These are phyloP conservation scores for Paraescarpia echinospica DNA, from an alignment of 1,140 invertebrate genomes.

Conservation along the genomic window DNA sequence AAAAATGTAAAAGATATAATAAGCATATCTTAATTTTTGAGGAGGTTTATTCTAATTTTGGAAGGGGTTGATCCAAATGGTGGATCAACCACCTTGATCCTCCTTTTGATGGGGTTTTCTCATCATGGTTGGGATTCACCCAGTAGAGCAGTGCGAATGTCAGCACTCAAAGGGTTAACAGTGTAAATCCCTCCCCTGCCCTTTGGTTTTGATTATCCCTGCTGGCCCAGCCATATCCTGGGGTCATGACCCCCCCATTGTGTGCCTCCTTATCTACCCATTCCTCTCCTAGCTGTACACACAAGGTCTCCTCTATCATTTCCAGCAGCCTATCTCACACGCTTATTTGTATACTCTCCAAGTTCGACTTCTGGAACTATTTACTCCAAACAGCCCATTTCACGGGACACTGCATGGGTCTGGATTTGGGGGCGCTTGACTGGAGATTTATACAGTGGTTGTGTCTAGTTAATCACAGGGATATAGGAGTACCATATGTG, in stretches of 20 bases:
- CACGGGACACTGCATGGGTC: neutral
- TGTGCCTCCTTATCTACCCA: neutral
- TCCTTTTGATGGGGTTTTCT: neutral
- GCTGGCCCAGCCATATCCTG: neutral
- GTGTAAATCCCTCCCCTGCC: neutral
- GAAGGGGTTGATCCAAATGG: too few species aligned
- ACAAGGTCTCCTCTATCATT: neutral
- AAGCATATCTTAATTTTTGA: too few species aligned
- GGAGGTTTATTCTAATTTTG: too few species aligned
- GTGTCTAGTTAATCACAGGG: neutral
- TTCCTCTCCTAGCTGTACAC: neutral
- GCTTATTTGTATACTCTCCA: neutral
- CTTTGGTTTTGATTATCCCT: conserved; percentile 1
- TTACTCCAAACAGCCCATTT: neutral
- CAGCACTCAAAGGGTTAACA: neutral
- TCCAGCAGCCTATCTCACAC: neutral
- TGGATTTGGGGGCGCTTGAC: neutral
- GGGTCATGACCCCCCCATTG: neutral
- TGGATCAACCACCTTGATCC: neutral
- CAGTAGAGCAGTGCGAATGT: neutral
- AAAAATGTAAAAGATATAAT: too few species aligned
- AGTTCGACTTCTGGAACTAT: neutral
- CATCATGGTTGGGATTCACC: neutral
- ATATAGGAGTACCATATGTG: neutral
- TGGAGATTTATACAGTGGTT: neutral